Conservation (phyloP, 2,797 vertebrate genomes). For the Myotis daubentonii region DNA sequence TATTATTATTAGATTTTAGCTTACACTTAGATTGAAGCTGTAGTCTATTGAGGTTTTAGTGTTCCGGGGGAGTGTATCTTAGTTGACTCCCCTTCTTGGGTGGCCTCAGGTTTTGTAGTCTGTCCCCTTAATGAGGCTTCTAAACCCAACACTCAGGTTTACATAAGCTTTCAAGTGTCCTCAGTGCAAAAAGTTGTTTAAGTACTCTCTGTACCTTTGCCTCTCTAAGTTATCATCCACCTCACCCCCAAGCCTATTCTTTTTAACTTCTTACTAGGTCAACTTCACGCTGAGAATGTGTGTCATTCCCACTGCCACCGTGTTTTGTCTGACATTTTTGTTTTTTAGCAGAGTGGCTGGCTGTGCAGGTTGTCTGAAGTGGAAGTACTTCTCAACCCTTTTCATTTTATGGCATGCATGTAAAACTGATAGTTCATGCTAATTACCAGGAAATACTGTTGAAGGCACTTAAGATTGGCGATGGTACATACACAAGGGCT, state of each 20-base stretch:
- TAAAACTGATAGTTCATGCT: not conserved
- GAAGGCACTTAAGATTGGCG: constrained; percentile 3
- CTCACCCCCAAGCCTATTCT: not conserved
- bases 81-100: not conserved
- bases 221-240: not conserved
- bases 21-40: not conserved
- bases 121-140: not conserved
- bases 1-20: not conserved
- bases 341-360: not conserved
- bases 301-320: not conserved
- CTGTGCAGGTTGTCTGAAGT: not conserved
- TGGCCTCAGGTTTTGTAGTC: not conserved
- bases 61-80: not conserved
- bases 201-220: not conserved
- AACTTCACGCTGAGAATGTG: not conserved
- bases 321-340: not conserved
- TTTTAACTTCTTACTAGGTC: not conserved
- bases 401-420: not conserved
- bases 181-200: not conserved
- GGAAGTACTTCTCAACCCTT: not conserved
- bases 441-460: not conserved
- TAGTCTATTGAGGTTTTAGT: not conserved
- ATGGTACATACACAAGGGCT: not conserved
- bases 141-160: not conserved
- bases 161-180: not conserved